Percentiles rank a stretch among this genome's conserved stretches.
These are phyloP conservation scores for Caenorhabditis imperialis DNA, from an alignment of 2,888 invertebrate species.

Conservation along the genomic window DNA sequence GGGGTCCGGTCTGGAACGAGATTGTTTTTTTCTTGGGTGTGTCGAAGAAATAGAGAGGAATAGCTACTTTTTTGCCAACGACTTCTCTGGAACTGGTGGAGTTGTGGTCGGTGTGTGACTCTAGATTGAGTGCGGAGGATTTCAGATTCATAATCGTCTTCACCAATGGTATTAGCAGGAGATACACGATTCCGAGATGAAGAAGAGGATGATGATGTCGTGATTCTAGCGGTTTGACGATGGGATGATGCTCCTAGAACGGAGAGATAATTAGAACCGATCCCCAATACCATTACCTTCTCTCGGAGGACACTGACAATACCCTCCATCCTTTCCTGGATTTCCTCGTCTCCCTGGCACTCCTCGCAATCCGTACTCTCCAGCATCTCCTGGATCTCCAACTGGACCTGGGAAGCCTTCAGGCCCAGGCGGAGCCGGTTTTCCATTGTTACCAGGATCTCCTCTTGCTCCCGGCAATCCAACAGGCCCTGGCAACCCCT, in stretches of 20 bases:
- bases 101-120: slow-evolving; percentile 1
- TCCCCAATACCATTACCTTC: slow-evolving; percentile 34
- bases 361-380: slow-evolving; percentile 62
- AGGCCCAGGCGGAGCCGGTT: slow-evolving; percentile 57
- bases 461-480: slow-evolving; percentile 60
- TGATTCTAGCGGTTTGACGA: slow-evolving; percentile 18
- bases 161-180: neutral
- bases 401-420: slow-evolving; percentile 59
- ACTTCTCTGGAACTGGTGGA: slow-evolving; percentile 25
- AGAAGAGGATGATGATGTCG: neutral
- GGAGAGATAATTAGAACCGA: neutral
- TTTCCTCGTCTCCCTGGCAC: slow-evolving; percentile 56
- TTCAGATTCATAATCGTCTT: slow-evolving; percentile 46
- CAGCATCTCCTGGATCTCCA: slow-evolving; percentile 59
- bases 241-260: slow-evolving; percentile 7
- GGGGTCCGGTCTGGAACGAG: slow-evolving; percentile 17
- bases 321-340: slow-evolving; percentile 65
- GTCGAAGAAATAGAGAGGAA: neutral
- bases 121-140: neutral
- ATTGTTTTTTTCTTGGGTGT: neutral
- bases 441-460: slow-evolving; percentile 63
- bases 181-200: neutral
- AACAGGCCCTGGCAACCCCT: slow-evolving; percentile 54
- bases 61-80: slow-evolving; percentile 36
- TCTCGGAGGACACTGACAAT: slow-evolving; percentile 64